A percentile compares a stretch with the other conserved stretches of the same genome.
phyloP scores from a whole-genome alignment of 2,888 invertebrate species.

The Cataglyphis altisquamis region DNA sequence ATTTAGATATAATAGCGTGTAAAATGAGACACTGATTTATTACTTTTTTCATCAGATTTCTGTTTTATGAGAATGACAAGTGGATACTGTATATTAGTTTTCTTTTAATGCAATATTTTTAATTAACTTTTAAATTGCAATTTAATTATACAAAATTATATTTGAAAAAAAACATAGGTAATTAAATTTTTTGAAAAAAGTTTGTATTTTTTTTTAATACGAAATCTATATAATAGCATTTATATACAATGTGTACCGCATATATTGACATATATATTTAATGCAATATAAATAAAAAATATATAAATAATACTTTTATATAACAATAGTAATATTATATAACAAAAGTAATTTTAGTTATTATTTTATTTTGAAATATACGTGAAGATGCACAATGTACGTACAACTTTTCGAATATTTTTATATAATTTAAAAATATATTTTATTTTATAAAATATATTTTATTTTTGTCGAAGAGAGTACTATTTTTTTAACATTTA shows the following conservation, averaged over 20 bases:
- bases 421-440: neutral
- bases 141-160: no score
- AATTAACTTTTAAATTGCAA: no score
- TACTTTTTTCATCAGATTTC: neutral
- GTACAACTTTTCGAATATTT: neutral
- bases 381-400: neutral
- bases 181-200: neutral
- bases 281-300: no score
- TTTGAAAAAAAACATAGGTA: no score
- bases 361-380: neutral
- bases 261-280: no score
- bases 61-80: neutral
- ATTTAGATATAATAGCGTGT: neutral
- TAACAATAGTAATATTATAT: neutral
- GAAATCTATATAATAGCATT: neutral
- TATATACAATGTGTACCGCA: no score
- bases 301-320: no score
- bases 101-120: neutral
- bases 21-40: neutral
- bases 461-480: neutral
- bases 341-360: neutral
- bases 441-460: constrained; percentile 22
- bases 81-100: neutral
- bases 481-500: neutral
- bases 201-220: neutral